Evolutionary conservation across 1,140 invertebrate genomes (phyloP), one percentile per base, ranked within the genome.

Genomic region (Papilio dardanus): DNA sequence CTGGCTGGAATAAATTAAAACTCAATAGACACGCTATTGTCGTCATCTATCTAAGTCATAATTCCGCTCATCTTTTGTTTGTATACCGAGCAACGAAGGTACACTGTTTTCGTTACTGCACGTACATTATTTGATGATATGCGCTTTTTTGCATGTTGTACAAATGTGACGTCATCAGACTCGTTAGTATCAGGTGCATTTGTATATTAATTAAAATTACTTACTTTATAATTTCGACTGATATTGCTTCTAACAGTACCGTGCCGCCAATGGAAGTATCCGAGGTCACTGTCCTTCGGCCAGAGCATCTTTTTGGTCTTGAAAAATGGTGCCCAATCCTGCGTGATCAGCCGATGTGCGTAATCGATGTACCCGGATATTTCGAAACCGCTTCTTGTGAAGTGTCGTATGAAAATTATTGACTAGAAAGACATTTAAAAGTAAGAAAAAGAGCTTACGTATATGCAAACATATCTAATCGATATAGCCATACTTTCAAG

Each of bases 321-420:
- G 89, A 97, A 97, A 91, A 97, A 97, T 1, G 94, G 94, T 33
- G 91, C 92, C 96, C 96, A 97, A 86, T 97, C 95, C 86, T 97
- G 96, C 8, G 92, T 94, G 65, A 94, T 93, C 14, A 98, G 91
- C 58, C 96, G 94, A 78, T 97, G 94, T 0, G 94, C 95, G 85
- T 95, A 97, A 87, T 98, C 97, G 3, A 98, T 96, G 81, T 97
- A 97, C 3, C 95, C 96, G 16, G 96, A 97, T 54, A 97, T 95
- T 86, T 97, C 96, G 79, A 96, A 95, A 37, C 96, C 95, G 31
- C 94, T 90, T 40, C 93, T 94, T 74, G 95, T 96, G 68, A 93
- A 93, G 81, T 95, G 94, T 30, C 96, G 92, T 4, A 97, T 88
- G 83, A 97, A 97, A 75, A 97, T 96, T 33, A 97, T 96, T 3